Evolutionary conservation across 37 sponge, comb jelly and placozoan genomes (phyloP).

Genomic region (Crambe crambe): DNA sequence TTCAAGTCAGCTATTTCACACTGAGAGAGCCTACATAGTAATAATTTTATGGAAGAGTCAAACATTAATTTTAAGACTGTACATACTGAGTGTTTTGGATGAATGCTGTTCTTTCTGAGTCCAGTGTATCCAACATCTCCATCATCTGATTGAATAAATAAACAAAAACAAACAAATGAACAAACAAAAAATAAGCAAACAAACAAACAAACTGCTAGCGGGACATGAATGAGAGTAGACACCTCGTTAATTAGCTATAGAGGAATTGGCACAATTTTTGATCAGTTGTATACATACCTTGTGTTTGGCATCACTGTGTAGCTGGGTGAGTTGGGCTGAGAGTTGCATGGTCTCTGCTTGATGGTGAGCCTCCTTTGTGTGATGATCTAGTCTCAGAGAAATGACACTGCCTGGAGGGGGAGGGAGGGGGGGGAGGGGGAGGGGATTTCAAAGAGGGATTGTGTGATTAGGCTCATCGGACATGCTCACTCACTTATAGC

Average conservation of each 20-base stretch:
- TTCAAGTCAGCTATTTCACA: background rate
- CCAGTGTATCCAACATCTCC: background rate
- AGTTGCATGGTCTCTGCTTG: background rate
- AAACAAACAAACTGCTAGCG: too few relatives aligned
- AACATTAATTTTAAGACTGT: too few relatives aligned
- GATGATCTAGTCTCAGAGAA: background rate
- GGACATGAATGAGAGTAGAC: too few relatives aligned
- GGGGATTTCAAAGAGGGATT: background rate
- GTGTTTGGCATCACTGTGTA: slow-evolving; percentile 1
- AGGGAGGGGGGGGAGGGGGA: background rate
- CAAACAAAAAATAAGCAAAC: too few relatives aligned
- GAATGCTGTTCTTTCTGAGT: background rate
- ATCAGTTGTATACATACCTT: too few relatives aligned
- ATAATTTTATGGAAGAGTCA: too few relatives aligned
- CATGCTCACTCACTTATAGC: background rate
- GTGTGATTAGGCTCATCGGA: background rate
- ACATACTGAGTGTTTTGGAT: background rate
- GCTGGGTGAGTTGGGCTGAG: background rate
- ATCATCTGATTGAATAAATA: slow-evolving; percentile 2
- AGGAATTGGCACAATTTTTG: too few relatives aligned
- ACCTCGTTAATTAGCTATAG: too few relatives aligned
- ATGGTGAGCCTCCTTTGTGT: slow-evolving; percentile 1
- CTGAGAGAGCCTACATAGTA: background rate
- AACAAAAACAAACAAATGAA: too few relatives aligned
- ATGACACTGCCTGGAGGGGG: background rate